Evolutionary conservation across 2,797 vertebrate genomes (phyloP).

Genomic region (Caiman crocodilus): DNA sequence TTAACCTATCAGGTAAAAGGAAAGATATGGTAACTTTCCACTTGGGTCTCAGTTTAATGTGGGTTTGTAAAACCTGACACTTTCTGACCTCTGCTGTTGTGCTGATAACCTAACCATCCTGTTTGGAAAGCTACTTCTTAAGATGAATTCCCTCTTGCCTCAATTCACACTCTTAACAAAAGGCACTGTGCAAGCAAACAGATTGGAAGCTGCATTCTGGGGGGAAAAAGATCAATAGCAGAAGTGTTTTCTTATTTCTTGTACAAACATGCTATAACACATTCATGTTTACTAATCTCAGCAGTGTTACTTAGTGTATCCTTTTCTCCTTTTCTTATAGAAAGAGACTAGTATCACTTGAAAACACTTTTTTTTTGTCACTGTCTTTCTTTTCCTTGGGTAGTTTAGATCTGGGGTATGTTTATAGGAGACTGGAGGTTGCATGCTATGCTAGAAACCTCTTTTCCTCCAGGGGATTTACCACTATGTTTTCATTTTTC

Average conservation of each 20-base stretch:
- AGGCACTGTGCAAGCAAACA: constrained; percentile 1
- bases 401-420: neutral
- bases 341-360: neutral
- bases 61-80: neutral
- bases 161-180: neutral
- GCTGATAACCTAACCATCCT: neutral
- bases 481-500: neutral
- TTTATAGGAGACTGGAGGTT: neutral
- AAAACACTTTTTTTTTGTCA: neutral
- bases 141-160: neutral
- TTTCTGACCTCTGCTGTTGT: neutral
- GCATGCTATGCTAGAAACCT: neutral
- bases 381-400: no score
- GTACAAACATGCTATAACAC: neutral
- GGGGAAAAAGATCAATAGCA: neutral
- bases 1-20: neutral
- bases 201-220: neutral
- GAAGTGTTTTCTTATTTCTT: constrained; percentile 29
- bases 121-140: neutral
- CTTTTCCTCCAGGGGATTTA: neutral
- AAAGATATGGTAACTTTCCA: neutral
- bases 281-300: neutral
- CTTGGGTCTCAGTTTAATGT: neutral
- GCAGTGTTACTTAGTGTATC: neutral
- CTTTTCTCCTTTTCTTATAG: neutral